phyloP scores from a whole-genome alignment of 2,113 vertebrate species.

The Peromyscus maniculatus region DNA sequence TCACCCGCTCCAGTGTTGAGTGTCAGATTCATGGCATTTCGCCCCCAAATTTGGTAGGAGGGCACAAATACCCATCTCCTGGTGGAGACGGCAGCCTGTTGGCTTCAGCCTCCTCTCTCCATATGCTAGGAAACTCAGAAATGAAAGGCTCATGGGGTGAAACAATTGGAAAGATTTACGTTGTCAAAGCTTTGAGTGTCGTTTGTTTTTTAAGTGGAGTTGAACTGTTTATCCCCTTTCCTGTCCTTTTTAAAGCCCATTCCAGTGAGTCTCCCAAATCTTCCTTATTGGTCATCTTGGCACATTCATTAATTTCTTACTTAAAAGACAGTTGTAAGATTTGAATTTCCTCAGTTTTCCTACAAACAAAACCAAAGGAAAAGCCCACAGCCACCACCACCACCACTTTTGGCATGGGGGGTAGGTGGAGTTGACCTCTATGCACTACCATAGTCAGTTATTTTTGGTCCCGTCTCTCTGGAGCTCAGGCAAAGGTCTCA shows the following conservation, averaged over 20 bases:
- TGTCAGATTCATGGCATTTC: slow-evolving; percentile 78
- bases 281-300: slow-evolving; percentile 46
- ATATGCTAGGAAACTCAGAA: slow-evolving; percentile 65
- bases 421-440: neutral
- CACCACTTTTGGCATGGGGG: neutral
- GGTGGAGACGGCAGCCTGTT: slow-evolving; percentile 63
- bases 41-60: slow-evolving; percentile 78
- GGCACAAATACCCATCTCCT: slow-evolving; percentile 67
- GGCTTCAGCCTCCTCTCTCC: slow-evolving; percentile 59
- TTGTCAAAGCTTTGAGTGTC: slow-evolving; percentile 46
- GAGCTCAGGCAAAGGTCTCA: neutral
- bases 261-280: slow-evolving; percentile 21
- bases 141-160: slow-evolving; percentile 56
- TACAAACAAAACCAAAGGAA: neutral
- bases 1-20: slow-evolving; percentile 74
- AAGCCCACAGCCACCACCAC: neutral
- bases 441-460: neutral
- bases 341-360: neutral
- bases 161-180: slow-evolving; percentile 19
- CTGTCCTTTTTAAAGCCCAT: neutral
- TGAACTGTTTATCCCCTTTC: slow-evolving; percentile 33
- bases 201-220: slow-evolving; percentile 5
- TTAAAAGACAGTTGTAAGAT: slow-evolving; percentile 16
- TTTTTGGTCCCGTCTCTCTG: neutral
- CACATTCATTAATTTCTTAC: slow-evolving; percentile 25